These are phyloP conservation scores for Pelecanus crispus DNA, from an alignment of 2,113 vertebrate species.

Conservation along the genomic window DNA sequence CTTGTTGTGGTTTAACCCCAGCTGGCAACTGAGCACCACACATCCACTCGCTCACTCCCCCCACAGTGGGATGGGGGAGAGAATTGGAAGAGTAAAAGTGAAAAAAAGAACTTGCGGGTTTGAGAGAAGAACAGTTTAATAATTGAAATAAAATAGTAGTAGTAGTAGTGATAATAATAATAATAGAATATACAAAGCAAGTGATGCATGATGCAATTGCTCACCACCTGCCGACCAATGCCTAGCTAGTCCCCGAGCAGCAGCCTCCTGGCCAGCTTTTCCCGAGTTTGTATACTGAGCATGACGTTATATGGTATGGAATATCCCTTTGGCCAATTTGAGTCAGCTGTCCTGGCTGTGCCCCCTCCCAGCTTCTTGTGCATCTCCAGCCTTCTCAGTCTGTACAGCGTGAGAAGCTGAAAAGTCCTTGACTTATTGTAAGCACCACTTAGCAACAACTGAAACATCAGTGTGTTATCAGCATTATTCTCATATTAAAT, in stretches of 20 bases:
- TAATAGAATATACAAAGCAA: neutral
- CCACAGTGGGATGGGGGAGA: neutral
- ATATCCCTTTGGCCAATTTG: neutral
- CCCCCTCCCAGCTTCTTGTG: neutral
- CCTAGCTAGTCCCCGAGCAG: neutral
- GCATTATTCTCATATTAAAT: neutral
- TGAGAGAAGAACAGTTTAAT: neutral
- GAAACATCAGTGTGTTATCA: neutral
- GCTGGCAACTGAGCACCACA: neutral
- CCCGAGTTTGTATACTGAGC: neutral
- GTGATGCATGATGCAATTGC: neutral
- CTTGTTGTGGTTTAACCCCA: neutral
- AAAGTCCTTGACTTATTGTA: neutral
- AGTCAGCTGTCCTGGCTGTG: neutral
- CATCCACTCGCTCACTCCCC: neutral
- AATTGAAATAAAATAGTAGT: neutral
- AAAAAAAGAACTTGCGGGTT: neutral
- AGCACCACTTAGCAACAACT: neutral
- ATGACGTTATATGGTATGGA: neutral
- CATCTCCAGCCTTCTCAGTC: neutral
- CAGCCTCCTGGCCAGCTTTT: neutral
- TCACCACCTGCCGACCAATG: neutral
- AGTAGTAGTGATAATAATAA: neutral
- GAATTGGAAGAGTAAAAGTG: neutral
- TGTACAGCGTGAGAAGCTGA: neutral